These are phyloP conservation scores for Trichogramma dendrolimi DNA, from an alignment of 2,888 invertebrate species.

Conservation along the genomic window DNA sequence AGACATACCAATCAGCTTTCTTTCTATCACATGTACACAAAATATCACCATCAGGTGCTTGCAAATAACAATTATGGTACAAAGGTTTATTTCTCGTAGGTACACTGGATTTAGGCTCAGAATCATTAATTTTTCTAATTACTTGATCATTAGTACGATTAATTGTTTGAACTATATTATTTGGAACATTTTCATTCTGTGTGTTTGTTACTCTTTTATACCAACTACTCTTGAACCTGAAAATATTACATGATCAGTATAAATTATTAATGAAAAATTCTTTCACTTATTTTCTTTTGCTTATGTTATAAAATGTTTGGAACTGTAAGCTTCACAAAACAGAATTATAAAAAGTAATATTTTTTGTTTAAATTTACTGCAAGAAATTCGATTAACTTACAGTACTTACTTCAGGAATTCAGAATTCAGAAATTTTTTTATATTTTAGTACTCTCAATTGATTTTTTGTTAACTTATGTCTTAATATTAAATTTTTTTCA, in stretches of 20 bases:
- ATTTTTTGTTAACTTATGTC: too few species aligned
- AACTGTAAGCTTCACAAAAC: too few species aligned
- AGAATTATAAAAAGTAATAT: too few species aligned
- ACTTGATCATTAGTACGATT: slow-evolving; percentile 29
- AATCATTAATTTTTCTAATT: slow-evolving; percentile 22
- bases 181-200: slow-evolving; percentile 8
- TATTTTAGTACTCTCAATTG: not conserved
- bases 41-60: slow-evolving; percentile 74
- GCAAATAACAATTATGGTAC: slow-evolving; percentile 73
- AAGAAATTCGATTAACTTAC: not conserved
- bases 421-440: not conserved
- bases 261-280: not conserved
- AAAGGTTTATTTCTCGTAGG: slow-evolving; percentile 61
- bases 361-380: not conserved
- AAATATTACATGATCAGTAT: slow-evolving; percentile 5
- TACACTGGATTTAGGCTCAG: slow-evolving; percentile 31
- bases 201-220: slow-evolving; percentile 24
- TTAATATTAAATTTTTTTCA: not conserved
- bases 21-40: slow-evolving; percentile 71
- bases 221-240: slow-evolving; percentile 38
- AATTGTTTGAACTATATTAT: slow-evolving; percentile 28
- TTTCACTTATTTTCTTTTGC: too few species aligned
- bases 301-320: too few species aligned
- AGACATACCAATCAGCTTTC: slow-evolving; percentile 70
- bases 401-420: not conserved